Evolutionary conservation across 2,797 vertebrate genomes (phyloP).

Genomic region (Schizopygopsis pylzovi): DNA sequence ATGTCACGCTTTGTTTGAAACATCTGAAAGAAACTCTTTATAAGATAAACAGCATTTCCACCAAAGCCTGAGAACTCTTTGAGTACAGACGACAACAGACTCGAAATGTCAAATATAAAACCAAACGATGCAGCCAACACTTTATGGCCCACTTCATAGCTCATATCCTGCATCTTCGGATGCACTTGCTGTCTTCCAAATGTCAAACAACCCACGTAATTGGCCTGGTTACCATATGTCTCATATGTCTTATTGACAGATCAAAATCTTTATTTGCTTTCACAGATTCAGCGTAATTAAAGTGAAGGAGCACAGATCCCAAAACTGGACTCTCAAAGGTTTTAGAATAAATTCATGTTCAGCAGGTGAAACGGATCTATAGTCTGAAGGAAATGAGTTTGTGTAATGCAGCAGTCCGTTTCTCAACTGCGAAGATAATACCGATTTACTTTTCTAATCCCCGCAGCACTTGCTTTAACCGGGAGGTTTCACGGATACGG

Average conservation of each 20-base stretch:
- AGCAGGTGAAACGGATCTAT: constrained; percentile 19
- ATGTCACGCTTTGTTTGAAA: constrained; percentile 34
- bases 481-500: constrained; percentile 44
- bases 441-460: constrained; percentile 43
- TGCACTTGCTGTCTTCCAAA: constrained; percentile 17
- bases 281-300: neutral
- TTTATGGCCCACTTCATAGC: neutral
- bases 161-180: neutral
- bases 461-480: constrained; percentile 26
- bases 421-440: neutral
- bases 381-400: constrained; percentile 34
- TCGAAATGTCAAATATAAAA: constrained; percentile 24
- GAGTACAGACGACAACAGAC: neutral
- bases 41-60: constrained; percentile 41
- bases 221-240: neutral
- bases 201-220: neutral
- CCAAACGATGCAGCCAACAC: neutral
- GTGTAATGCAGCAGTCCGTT: neutral
- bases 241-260: constrained; percentile 16
- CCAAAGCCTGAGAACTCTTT: constrained; percentile 11
- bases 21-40: constrained; percentile 30
- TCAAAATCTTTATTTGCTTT: constrained; percentile 23
- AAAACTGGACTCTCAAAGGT: neutral
- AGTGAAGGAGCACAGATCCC: neutral
- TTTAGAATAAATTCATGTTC: constrained; percentile 5